A percentile compares a stretch with the other conserved stretches of the same genome.
Conservation (phyloP, 2,113 vertebrate species). For the Sclerurus mexicanus region DNA sequence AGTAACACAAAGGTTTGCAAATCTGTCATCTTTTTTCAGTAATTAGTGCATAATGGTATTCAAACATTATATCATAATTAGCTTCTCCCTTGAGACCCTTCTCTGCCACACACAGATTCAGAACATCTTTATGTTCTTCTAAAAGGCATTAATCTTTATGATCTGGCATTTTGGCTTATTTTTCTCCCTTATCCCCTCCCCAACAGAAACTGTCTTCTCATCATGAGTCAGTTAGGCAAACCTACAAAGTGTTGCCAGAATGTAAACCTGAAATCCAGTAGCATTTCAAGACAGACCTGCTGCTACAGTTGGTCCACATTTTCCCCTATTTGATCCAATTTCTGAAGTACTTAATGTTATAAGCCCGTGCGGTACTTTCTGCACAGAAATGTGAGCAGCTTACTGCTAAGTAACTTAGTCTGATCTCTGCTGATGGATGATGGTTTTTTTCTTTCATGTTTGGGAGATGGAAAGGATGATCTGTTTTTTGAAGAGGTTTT, state of each 20-base stretch:
- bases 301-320: neutral
- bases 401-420: neutral
- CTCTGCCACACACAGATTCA: neutral
- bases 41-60: neutral
- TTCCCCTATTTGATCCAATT: neutral
- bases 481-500: neutral
- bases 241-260: neutral
- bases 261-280: conserved; percentile 16
- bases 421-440: neutral
- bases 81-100: neutral
- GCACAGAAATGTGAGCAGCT: neutral
- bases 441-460: neutral
- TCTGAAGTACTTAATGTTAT: neutral
- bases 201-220: neutral
- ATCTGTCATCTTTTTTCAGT: neutral
- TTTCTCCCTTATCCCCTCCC: neutral
- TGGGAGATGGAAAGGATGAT: neutral
- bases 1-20: neutral
- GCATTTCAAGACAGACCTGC: conserved; percentile 33
- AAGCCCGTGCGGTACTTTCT: neutral
- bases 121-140: conserved; percentile 37
- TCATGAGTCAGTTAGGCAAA: neutral
- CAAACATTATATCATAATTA: neutral
- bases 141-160: conserved; percentile 40
- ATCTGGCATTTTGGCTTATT: neutral